Percentiles rank a stretch among this genome's conserved stretches.
phyloP scores from a whole-genome alignment of 2,888 invertebrate species.

The Lobophora halterata region DNA sequence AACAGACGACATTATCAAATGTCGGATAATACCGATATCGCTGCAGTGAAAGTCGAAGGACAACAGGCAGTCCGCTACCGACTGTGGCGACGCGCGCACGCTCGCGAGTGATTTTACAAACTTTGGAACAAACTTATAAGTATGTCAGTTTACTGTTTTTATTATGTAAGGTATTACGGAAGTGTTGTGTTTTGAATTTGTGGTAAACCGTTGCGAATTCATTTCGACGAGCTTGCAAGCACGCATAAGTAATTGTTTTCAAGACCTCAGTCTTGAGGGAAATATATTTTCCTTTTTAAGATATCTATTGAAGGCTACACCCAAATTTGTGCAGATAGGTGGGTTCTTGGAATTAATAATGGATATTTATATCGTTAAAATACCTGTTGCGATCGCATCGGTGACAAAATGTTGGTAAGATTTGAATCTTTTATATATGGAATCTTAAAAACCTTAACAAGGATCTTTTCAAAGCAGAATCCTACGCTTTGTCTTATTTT shows the following conservation, averaged over 20 bases:
- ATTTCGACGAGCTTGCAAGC: constrained; percentile 33
- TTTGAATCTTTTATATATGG: constrained; percentile 9
- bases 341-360: constrained; percentile 20
- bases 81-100: constrained; percentile 38
- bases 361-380: constrained; percentile 16
- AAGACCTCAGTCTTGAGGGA: constrained; percentile 23
- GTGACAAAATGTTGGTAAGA: constrained; percentile 20
- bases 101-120: constrained; percentile 29
- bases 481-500: constrained; percentile 2
- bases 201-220: constrained; percentile 25
- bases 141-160: constrained; percentile 57
- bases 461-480: constrained; percentile 3
- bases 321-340: constrained; percentile 16
- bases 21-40: constrained; percentile 45
- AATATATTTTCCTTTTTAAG: constrained; percentile 12
- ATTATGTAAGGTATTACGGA: constrained; percentile 43
- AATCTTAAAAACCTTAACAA: background rate
- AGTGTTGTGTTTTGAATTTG: constrained; percentile 35
- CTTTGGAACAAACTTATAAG: constrained; percentile 47
- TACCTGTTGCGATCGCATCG: constrained; percentile 16
- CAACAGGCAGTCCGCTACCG: constrained; percentile 56
- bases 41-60: constrained; percentile 75
- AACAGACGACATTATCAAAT: constrained; percentile 23
- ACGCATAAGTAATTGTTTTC: constrained; percentile 28
- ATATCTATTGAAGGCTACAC: constrained; percentile 9